Base-by-base conservation (phyloP, 2,888 invertebrate genomes). In the Scotopteryx bipunctaria region DNA sequence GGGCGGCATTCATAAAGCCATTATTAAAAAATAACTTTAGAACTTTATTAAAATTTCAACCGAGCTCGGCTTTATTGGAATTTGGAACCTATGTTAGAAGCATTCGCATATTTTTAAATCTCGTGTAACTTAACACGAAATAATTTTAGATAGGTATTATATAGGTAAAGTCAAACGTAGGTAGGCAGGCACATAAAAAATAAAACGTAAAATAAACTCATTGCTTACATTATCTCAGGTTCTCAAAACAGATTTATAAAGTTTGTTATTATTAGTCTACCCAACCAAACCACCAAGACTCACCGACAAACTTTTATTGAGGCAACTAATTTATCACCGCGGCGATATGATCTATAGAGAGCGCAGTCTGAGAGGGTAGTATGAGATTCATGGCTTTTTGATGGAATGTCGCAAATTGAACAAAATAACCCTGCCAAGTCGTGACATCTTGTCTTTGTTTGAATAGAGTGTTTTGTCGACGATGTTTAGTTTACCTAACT, bases 301-400 rank as follows among this genome's bases (percentile, higher is more conserved):
- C 60, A 57, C 55, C 57, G 66, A 63, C 64, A 55, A 77, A 75
- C 68, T 76, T 78, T 72, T 75, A 73, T 74, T 71, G 66, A 63
- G 66, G 67, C 63, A 74, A 75, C 71, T 75, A 76, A 81, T 82
- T 81, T 82, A 76, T 83, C 75, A 80, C 70, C 55, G 65, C 61
- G 57, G 64, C 62, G 77, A 78, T 83, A 78, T 79, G 73, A 81
- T 81, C 75, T 78, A 71, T 74, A 60, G 63, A 69, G 69, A 43
- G 43, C 64, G 67, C 69, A 65, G 68, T 66, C 63, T 63, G 59
- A 64, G 71, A 64, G 63, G 70, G 71, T 63, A 67, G 64, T 60
- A 51, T 54, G 63, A 61, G 60, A 67, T 71, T 71, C 61, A 73
- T 72, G 64, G 64, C 60, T 59, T 70, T 73, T 73, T 73, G 67